A percentile compares a stretch with the other conserved stretches of the same genome.
Evolutionary conservation across 2,113 vertebrate genomes (phyloP).

Genomic region (Polypterus bichir): DNA sequence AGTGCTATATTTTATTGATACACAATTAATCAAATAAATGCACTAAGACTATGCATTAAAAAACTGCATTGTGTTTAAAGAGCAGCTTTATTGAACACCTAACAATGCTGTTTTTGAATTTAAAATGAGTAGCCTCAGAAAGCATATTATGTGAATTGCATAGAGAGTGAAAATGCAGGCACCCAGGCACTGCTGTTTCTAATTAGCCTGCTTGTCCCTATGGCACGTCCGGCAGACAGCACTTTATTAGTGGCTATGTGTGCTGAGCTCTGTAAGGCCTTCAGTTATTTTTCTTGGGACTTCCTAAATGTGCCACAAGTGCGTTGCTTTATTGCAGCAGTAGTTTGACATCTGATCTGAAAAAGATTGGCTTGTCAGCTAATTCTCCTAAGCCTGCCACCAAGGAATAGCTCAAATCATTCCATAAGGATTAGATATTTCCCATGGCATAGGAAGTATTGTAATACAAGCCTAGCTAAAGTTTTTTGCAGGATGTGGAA

Average conservation of each 20-base stretch:
- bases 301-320: background rate
- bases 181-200: constrained; percentile 49
- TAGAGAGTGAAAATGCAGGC: constrained; percentile 36
- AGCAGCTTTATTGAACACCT: constrained; percentile 29
- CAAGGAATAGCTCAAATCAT: constrained; percentile 8
- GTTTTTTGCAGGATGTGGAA: no score
- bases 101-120: constrained; percentile 35
- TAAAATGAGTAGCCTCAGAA: constrained; percentile 33
- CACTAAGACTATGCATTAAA: constrained; percentile 28
- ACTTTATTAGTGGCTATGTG: constrained; percentile 43
- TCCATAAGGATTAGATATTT: constrained; percentile 7
- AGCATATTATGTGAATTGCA: constrained; percentile 23
- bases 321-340: background rate
- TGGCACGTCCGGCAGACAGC: constrained; percentile 32
- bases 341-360: background rate
- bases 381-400: background rate
- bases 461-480: no score
- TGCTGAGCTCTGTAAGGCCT: constrained; percentile 15
- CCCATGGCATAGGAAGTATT: constrained; percentile 5
- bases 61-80: constrained; percentile 34
- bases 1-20: constrained; percentile 27
- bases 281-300: constrained; percentile 2
- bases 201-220: constrained; percentile 56
- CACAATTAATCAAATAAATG: constrained; percentile 22
- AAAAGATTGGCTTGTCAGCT: background rate